These are phyloP conservation scores for Arbacia lixula DNA, from an alignment of 53 echinoderm and acorn worm species.

Conservation along the genomic window DNA sequence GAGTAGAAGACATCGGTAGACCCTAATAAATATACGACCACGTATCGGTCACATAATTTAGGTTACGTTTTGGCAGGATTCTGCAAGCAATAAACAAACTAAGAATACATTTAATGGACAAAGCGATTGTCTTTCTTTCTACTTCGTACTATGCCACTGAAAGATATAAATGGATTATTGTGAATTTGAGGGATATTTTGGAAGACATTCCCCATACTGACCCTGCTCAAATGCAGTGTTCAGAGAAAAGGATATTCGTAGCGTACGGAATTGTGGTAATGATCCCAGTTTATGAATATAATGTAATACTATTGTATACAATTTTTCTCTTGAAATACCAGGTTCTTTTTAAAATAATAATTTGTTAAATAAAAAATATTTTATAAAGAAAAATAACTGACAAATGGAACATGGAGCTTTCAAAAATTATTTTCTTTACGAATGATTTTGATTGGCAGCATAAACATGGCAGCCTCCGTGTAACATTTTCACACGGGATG, in stretches of 20 bases:
- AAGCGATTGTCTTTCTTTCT: too few relatives aligned
- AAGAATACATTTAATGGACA: too few relatives aligned
- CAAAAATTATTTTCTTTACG: not conserved
- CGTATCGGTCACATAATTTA: too few relatives aligned
- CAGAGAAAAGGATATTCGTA: slow-evolving; percentile 4
- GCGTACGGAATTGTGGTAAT: not conserved
- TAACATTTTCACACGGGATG: too few relatives aligned
- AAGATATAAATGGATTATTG: too few relatives aligned
- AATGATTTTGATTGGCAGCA: too few relatives aligned
- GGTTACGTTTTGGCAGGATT: too few relatives aligned
- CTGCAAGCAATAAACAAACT: too few relatives aligned
- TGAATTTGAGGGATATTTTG: not conserved
- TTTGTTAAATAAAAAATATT: not conserved
- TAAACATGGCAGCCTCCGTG: slow-evolving; percentile 56
- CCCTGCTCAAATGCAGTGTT: slow-evolving; percentile 27
- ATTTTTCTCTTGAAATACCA: not conserved
- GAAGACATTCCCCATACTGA: not conserved
- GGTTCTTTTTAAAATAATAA: not conserved
- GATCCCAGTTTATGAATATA: too few relatives aligned
- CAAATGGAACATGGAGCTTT: not conserved
- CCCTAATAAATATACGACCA: too few relatives aligned
- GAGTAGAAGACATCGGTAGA: too few relatives aligned
- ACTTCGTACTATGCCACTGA: too few relatives aligned
- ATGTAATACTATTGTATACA: not conserved
- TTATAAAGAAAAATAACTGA: not conserved